phyloP scores from a whole-genome alignment of 2,797 vertebrate species.

The Pangasius macronema region DNA sequence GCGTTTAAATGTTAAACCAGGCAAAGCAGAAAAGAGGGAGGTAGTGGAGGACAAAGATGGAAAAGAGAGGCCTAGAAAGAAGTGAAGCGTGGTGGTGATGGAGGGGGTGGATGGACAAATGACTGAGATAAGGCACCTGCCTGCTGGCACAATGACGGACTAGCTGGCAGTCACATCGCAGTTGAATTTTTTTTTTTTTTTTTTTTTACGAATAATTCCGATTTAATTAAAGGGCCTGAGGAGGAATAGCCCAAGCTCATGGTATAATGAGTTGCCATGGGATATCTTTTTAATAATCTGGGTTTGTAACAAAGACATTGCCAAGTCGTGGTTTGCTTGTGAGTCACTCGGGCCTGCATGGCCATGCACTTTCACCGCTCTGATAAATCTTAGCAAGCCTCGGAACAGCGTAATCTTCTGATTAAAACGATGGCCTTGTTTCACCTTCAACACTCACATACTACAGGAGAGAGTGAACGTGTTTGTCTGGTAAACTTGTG shows the following conservation, averaged over 20 bases:
- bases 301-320: conserved; percentile 78
- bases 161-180: conserved; percentile 68
- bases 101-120: conserved; percentile 44
- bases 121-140: conserved; percentile 65
- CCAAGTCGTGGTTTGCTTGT: conserved; percentile 69
- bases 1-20: conserved; percentile 11
- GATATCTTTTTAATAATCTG: conserved; percentile 78
- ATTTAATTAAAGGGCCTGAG: conserved; percentile 78
- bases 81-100: conserved; percentile 46
- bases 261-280: conserved; percentile 78
- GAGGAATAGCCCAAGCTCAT: conserved; percentile 74
- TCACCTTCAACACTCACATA: conserved; percentile 65
- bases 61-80: conserved; percentile 47
- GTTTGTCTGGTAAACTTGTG: conserved; percentile 3
- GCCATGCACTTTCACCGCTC: conserved; percentile 60
- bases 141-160: conserved; percentile 66
- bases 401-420: conserved; percentile 66
- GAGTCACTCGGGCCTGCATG: conserved; percentile 61
- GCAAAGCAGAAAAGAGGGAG: neutral
- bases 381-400: conserved; percentile 70
- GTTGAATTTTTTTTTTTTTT: conserved; percentile 74
- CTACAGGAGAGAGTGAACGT: conserved; percentile 55
- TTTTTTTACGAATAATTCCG: conserved; percentile 74
- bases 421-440: conserved; percentile 74
- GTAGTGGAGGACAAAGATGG: conserved; percentile 46